A percentile compares a stretch with the other conserved stretches of the same genome.
Evolutionary conservation across 2,888 invertebrate species (phyloP).

Genomic region (Lepidonotus clava): DNA sequence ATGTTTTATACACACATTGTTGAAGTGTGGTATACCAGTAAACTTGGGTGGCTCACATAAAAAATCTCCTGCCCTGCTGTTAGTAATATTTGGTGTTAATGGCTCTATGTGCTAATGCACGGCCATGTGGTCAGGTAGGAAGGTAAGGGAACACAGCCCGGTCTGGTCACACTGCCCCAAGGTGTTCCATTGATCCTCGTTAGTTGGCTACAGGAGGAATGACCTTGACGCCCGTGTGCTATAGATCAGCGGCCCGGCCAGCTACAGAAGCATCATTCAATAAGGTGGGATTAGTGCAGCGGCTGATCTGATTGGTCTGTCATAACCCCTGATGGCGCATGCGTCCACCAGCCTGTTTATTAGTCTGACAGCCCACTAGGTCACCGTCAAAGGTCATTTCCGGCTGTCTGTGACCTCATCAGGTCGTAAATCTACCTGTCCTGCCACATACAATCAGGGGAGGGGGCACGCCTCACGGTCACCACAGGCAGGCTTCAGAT

Average conservation of each 20-base stretch:
- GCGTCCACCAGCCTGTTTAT: background rate
- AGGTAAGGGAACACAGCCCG: background rate
- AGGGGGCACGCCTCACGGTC: too few relatives aligned
- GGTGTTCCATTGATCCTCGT: slow-evolving; percentile 13
- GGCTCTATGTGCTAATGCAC: too few relatives aligned
- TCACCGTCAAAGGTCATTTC: background rate
- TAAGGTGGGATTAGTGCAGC: background rate
- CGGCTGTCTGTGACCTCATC: background rate
- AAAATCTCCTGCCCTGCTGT: too few relatives aligned
- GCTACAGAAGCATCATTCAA: slow-evolving; percentile 11
- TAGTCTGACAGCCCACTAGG: background rate
- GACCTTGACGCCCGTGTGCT: background rate
- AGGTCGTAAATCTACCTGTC: slow-evolving; percentile 11
- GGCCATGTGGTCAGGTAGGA: too few relatives aligned
- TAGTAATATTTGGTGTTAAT: too few relatives aligned
- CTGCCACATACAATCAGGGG: background rate
- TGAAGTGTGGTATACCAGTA: too few relatives aligned
- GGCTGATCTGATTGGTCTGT: slow-evolving; percentile 6
- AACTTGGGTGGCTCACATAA: too few relatives aligned
- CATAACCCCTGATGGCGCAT: slow-evolving; percentile 16
- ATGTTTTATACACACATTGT: too few relatives aligned
- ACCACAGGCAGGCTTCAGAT: too few relatives aligned
- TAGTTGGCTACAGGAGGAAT: slow-evolving; percentile 15
- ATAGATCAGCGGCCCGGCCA: background rate
- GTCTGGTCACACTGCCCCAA: too few relatives aligned